These are phyloP conservation scores for Archilochus colubris DNA, from an alignment of 2,113 vertebrate genomes.

Conservation along the genomic window DNA sequence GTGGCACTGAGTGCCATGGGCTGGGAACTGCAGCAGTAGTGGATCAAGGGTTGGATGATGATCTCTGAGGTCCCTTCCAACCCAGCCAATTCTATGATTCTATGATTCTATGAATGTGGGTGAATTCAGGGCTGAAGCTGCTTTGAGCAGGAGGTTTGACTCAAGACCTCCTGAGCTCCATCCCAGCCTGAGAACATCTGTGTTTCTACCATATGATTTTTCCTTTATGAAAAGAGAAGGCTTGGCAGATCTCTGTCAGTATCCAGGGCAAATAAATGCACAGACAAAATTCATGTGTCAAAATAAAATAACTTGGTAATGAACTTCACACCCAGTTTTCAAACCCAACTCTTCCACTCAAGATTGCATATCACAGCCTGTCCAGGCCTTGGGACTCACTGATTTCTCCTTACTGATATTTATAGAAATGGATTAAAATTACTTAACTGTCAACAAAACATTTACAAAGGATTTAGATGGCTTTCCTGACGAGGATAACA, in stretches of 20 bases:
- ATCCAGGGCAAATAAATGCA: background rate
- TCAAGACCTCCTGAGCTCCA: background rate
- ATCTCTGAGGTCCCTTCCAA: too few relatives aligned
- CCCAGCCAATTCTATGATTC: too few relatives aligned
- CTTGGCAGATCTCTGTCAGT: background rate
- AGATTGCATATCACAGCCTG: background rate
- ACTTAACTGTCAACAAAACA: background rate
- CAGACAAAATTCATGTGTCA: background rate
- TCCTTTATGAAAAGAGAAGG: background rate
- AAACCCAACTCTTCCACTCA: background rate
- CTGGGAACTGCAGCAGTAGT: too few relatives aligned
- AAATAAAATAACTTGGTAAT: background rate
- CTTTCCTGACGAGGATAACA: background rate
- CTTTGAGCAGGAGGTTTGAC: background rate
- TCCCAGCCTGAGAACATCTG: background rate
- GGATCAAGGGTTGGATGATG: too few relatives aligned
- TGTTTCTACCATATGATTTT: background rate
- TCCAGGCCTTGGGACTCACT: background rate
- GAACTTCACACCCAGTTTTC: background rate
- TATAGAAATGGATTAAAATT: slow-evolving; percentile 8
- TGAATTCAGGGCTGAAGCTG: background rate
- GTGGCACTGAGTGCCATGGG: too few relatives aligned
- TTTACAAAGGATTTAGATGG: background rate
- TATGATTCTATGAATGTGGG: too few relatives aligned
- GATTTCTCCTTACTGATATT: background rate